Evolutionary conservation across 1,140 invertebrate species (phyloP).

Genomic region (Pogonus chalceus): DNA sequence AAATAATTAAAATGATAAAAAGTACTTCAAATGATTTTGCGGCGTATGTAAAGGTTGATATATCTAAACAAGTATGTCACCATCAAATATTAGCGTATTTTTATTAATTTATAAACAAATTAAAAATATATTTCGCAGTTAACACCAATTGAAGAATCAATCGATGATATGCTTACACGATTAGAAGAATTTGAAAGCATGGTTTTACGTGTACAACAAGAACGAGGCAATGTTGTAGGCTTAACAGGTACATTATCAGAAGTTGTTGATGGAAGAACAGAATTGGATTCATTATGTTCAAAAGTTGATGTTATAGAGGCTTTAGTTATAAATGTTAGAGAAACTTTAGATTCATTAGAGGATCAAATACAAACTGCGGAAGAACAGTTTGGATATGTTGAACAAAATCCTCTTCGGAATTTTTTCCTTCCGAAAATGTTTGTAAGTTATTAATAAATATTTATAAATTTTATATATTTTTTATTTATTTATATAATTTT

Average conservation of each 20-base stretch:
- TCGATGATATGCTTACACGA: conserved; percentile 32
- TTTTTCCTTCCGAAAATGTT: conserved; percentile 29
- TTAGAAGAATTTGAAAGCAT: conserved; percentile 36
- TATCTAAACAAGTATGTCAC: background rate
- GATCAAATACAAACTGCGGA: conserved; percentile 28
- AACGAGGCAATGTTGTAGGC: conserved; percentile 23
- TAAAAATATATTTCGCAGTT: too few relatives aligned
- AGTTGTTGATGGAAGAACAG: conserved; percentile 20
- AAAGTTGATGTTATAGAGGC: conserved; percentile 30
- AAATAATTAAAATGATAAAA: background rate
- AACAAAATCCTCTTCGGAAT: conserved; percentile 23
- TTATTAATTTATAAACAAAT: conserved; percentile 14
- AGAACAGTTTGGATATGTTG: conserved; percentile 24
- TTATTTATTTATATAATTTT: background rate
- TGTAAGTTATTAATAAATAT: conserved; percentile 21
- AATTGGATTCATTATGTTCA: conserved; percentile 25
- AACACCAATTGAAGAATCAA: conserved; percentile 26
- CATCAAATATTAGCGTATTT: conserved; percentile 7
- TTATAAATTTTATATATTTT: background rate
- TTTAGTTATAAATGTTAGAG: conserved; percentile 27
- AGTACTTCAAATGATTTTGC: conserved; percentile 4
- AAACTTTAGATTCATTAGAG: conserved; percentile 28
- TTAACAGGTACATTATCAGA: conserved; percentile 26
- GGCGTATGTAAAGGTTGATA: background rate
- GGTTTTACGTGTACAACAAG: conserved; percentile 25